These are phyloP conservation scores for Ochotona princeps DNA, from an alignment of 2,113 vertebrate genomes.

Conservation along the genomic window DNA sequence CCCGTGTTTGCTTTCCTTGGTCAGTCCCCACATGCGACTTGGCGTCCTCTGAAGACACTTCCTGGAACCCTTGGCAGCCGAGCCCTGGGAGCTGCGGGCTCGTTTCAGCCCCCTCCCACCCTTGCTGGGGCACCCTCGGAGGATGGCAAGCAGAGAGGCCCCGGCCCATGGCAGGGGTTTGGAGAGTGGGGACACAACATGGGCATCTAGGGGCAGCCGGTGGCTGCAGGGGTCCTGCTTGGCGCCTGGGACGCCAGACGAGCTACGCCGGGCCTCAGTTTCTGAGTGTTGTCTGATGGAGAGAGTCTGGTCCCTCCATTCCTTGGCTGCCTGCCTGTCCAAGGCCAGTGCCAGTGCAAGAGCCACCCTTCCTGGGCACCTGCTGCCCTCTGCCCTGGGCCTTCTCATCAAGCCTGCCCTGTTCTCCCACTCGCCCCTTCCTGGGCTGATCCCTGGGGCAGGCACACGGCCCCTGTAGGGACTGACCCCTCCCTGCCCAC, in stretches of 20 bases:
- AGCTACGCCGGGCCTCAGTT: too few species aligned
- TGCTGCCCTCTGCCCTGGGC: background rate
- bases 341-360: too few species aligned
- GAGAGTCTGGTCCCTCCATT: too few species aligned
- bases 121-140: background rate
- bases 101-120: background rate
- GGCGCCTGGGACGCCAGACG: background rate
- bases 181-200: too few species aligned
- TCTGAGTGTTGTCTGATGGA: too few species aligned
- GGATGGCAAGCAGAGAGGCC: background rate
- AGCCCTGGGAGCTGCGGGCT: background rate
- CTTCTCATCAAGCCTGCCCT: background rate
- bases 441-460: too few species aligned
- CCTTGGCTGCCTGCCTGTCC: too few species aligned
- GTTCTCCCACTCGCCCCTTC: background rate
- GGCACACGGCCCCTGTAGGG: background rate
- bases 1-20: conserved; percentile 54
- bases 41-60: background rate
- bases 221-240: too few species aligned
- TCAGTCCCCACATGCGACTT: background rate
- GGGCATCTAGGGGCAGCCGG: too few species aligned
- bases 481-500: too few species aligned
- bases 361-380: too few species aligned
- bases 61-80: background rate
- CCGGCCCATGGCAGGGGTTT: too few species aligned